phyloP scores from a whole-genome alignment of 2,888 invertebrate genomes.

The Dryocosmus kuriphilus region DNA sequence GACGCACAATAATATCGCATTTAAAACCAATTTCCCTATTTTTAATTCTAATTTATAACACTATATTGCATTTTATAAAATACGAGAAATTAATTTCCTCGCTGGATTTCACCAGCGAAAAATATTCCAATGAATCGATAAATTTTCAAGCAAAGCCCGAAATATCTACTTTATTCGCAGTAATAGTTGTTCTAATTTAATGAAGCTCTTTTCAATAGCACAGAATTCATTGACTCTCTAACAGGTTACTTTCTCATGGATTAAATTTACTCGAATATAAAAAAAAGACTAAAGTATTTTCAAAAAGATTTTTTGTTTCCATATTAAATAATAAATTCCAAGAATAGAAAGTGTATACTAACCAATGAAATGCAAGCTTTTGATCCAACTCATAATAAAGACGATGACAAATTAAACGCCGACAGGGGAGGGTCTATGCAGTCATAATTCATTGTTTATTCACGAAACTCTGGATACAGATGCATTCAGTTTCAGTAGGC shows the following conservation, averaged over 20 bases:
- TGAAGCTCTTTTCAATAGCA: background rate
- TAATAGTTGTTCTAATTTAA: background rate
- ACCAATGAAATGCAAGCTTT: background rate
- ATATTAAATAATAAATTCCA: background rate
- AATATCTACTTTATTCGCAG: background rate
- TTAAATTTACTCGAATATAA: background rate
- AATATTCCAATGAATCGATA: background rate
- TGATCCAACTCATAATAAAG: background rate
- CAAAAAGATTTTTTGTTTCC: background rate
- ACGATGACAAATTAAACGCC: background rate
- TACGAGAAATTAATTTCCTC: background rate
- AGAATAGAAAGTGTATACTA: background rate
- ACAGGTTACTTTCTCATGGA: background rate
- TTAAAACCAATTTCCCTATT: background rate
- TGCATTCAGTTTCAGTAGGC: background rate
- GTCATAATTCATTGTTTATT: conserved; percentile 18
- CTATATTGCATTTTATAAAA: background rate
- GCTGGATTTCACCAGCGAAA: background rate
- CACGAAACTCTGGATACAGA: background rate
- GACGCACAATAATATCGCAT: conserved; percentile 1
- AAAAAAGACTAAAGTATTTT: background rate
- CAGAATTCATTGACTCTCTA: background rate
- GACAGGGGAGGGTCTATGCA: background rate
- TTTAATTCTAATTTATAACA: background rate
- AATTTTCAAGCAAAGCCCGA: background rate